Base-by-base conservation (phyloP, 2,888 invertebrate species). In the Eupithecia centaureata region DNA sequence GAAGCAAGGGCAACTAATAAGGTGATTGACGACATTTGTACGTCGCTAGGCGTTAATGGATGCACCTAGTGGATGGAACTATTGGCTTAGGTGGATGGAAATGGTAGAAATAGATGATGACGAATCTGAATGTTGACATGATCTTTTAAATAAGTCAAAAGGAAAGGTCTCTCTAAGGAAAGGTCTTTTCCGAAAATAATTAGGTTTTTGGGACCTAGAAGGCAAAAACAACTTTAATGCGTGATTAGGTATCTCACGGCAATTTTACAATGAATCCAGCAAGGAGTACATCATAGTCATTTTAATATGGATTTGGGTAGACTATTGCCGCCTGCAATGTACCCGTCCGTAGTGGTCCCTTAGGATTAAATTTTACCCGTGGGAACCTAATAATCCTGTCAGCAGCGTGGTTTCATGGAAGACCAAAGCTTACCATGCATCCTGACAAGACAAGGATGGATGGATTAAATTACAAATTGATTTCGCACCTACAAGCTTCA, bases 391-490 rank as follows among this genome's bases (percentile, higher is more conserved):
- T 1, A 0, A 25, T n/a, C 30, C 32, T 54, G 54, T 57, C 22
- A 33, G 22, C 18, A 12, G 5, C 12, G 56, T 32, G 56, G 56
- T 32, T 33, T 32, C 1, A 56, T 42, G 22, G 51, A 58, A 30
- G 33, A 35, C 61, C 63, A 61, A 47, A 42, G 32, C n/a, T 22
- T 18, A 18, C 38, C 18, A 15, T 27, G 61, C 61, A 71, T 68
- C 68, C 71, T 62, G 63, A 51, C 27, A 10, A 27, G 12, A 7
- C 56, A 65, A n/a, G 38, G 27, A 18, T 68, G 38, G 27, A 18
- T 68, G 42, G 10, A 12, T 47, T 30, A 27, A 30, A 54, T 75
- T 72, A 73, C 71, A 70, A 73, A 73, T 67, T 64, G 73, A 28
- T 63, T 61, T 62, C 33, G 65, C 70, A 54, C 70, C 69, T 58